Evolutionary conservation across 1,140 invertebrate genomes (phyloP), one percentile per base, ranked within the genome.

Genomic region (Procambarus clarkii): DNA sequence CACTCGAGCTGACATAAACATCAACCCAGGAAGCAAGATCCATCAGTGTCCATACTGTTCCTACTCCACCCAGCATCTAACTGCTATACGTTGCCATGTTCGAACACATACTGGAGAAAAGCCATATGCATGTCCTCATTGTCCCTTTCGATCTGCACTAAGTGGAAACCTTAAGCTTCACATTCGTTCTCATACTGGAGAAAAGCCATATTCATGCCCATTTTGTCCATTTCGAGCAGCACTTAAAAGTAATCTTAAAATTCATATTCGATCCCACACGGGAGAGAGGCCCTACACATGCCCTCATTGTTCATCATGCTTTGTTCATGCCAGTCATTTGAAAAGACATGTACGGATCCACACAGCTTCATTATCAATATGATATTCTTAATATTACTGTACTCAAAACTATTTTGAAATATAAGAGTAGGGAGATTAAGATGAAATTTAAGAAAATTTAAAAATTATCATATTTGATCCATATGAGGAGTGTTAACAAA

Each of bases 71-170:
- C 60, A 58, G 21, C 88, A 91, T 50, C 50, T 74, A 4, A 79
- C 88, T 15, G 88, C 77, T 64, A 82, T 91, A 11, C 84, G 82
- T n/a, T 85, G 79, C 24, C 88, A 91, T 24, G 44, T 91, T 18
- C 21, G 88, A 50, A 82, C 81, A 5, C 90, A 91, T 77, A 91
- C 90, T 7, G 90, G 90, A 18, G 90, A 91, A 54, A 91, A 91
- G 69, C 90, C 90, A 11, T 91, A 91, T 78, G 60, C 78, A 7
- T 91, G 90, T 44, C 90, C 90, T 44, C 84, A 81, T 7, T 86
- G 84, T 78, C 84, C 84, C 46, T 91, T 86, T 50, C 77, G 90
- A 7, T 84, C 84, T 34, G 84, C 90, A 7, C 69, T 74, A 5
- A 74, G 69, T 24, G 69, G 69, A 8, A 74, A 74, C 34, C 69